Evolutionary conservation across 2,888 invertebrate genomes (phyloP), one percentile per base, ranked within the genome.

Genomic region (Hypercompe scribonia): DNA sequence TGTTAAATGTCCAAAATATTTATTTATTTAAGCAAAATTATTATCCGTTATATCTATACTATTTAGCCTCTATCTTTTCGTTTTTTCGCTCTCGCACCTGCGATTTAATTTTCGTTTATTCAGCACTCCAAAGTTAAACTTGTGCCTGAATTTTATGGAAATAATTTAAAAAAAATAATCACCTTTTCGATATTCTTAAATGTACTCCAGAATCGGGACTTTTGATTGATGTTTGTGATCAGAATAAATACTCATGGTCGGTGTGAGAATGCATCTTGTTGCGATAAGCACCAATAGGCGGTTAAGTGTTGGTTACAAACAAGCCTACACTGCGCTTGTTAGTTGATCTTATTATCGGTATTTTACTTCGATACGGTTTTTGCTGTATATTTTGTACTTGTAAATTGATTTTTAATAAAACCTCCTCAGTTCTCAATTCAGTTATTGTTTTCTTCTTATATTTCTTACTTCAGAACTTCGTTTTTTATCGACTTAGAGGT

Each of bases 241-340:
- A 34, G 58, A 33, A 63, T 54, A 28, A 67, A 36, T 73, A 50
- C 65, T 54, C 18, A 58, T 61, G 46, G 24, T 58, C 15, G 34
- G 18, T 58, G 81, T 74, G 39, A 72, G 72, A 70, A 74, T 76
- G 66, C 65, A 75, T 65, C 75, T 24, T 68, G 75, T 77, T 80
- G 71, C 72, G 78, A 78, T 77, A 74, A 58, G 73, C 66, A 68
- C 71, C 50, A 78, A 78, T 76, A 76, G 58, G 74, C 65, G 67
- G 74, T n/a, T 76, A 71, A 76, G 63, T 80, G 75, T 70, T 73
- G 73, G 71, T 71, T 76, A 68, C 68, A 68, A 74, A 74, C 68
- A 33, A 71, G 71, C 61, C 61, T 68, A 31, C n/a, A 28, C 33
- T 24, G 21, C 50, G 18, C 71, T 72, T 65, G 69, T 61, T 74